Conservation (phyloP, 2,888 invertebrate genomes). For the Euclidia mi region DNA sequence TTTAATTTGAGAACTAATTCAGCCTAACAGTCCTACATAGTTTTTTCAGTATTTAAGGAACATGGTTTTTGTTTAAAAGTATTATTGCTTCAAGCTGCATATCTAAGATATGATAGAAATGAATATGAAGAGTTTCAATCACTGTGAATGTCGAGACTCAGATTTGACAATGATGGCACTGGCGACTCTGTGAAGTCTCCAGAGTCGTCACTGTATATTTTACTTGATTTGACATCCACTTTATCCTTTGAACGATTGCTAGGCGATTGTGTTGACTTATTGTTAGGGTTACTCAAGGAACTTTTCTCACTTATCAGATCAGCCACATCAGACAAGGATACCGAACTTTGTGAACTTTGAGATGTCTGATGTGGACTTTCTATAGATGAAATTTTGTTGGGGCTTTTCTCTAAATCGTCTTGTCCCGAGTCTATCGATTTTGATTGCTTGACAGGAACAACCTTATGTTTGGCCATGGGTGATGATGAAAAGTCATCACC, state of each 20-base stretch:
- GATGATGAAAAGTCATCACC: constrained; percentile 81
- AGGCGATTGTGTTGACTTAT: constrained; percentile 51
- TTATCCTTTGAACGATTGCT: constrained; percentile 57
- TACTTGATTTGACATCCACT: constrained; percentile 56
- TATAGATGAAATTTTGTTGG: constrained; percentile 56
- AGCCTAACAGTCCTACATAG: constrained; percentile 16
- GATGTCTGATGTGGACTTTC: constrained; percentile 74
- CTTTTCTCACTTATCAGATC: constrained; percentile 84
- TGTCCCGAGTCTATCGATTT: constrained; percentile 44
- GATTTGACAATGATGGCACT: constrained; percentile 82
- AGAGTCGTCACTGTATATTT: constrained; percentile 77
- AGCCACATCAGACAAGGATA: constrained; percentile 84
- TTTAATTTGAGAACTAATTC: constrained; percentile 17
- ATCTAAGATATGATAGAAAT: constrained; percentile 19
- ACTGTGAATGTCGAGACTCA: constrained; percentile 85
- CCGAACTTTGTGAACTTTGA: constrained; percentile 77
- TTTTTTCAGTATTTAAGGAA: constrained; percentile 34
- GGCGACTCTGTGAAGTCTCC: constrained; percentile 84
- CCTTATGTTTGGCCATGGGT: constrained; percentile 63
- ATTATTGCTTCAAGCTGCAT: constrained; percentile 38
- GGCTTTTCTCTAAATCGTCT: constrained; percentile 53
- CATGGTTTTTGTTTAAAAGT: constrained; percentile 31
- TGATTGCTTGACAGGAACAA: constrained; percentile 42
- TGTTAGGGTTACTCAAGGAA: constrained; percentile 60
- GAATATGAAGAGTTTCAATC: constrained; percentile 60